Evolutionary conservation across 2,797 vertebrate genomes (phyloP).

Genomic region (Anas georgica): DNA sequence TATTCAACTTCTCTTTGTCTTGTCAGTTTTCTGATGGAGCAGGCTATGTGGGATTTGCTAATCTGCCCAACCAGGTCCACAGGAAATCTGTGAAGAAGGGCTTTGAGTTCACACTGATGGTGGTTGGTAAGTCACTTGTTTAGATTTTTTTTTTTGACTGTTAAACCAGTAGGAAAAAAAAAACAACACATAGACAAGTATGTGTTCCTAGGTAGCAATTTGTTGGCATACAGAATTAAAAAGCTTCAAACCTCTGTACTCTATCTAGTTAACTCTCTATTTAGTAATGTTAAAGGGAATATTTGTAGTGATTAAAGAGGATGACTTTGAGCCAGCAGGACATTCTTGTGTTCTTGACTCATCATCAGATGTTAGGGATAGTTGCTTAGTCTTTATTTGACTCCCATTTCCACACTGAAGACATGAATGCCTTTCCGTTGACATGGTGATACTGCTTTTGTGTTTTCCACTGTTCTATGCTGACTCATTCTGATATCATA

Average conservation of each 20-base stretch:
- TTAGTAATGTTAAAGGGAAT: neutral
- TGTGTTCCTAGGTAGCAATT: neutral
- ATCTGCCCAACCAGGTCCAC: slow-evolving; percentile 89
- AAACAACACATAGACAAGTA: fast-evolving
- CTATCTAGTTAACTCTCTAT: neutral
- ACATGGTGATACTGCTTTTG: neutral
- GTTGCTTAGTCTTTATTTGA: neutral
- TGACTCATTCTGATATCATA: neutral
- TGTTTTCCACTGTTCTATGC: neutral
- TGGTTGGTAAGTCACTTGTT: slow-evolving; percentile 82
- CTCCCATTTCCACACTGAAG: neutral
- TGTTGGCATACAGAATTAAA: neutral
- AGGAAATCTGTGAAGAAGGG: slow-evolving; percentile 93
- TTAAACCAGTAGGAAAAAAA: neutral
- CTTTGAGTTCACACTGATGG: slow-evolving; percentile 91
- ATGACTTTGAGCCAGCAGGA: neutral
- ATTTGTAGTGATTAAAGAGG: neutral
- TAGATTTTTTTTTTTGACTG: neutral
- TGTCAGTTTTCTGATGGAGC: slow-evolving; percentile 85
- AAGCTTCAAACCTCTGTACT: neutral
- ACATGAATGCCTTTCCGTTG: neutral
- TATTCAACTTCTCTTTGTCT: neutral
- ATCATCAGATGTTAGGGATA: neutral
- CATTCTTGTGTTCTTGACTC: slow-evolving; percentile 3
- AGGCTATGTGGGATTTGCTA: slow-evolving; percentile 89